A percentile compares a stretch with the other conserved stretches of the same genome.
Conservation (phyloP, 2,113 vertebrate species). For the Athene cunicularia region DNA sequence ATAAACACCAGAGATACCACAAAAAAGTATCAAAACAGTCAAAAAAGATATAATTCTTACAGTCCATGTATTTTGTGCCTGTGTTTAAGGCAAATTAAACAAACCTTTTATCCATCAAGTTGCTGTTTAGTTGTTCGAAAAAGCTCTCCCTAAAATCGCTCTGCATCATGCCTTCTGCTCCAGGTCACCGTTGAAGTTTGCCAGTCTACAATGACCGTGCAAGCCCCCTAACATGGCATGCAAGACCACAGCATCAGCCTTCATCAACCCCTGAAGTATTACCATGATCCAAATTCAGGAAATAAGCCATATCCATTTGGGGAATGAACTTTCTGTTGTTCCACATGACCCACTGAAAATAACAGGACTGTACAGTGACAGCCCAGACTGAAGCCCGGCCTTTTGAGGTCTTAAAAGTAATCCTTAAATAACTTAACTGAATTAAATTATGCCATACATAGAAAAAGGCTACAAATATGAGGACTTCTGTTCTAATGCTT, state of each 20-base stretch:
- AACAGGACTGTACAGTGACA: accelerated
- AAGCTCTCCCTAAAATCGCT: not conserved
- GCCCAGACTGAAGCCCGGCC: not conserved
- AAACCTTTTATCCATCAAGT: not conserved
- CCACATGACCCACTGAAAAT: not conserved
- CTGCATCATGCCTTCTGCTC: not conserved
- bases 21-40: not conserved
- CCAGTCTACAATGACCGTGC: not conserved
- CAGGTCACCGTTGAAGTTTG: not conserved
- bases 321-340: not conserved
- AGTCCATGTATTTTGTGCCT: not conserved
- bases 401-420: not conserved
- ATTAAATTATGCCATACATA: not conserved
- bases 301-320: not conserved
- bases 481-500: not conserved
- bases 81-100: not conserved
- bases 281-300: not conserved
- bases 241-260: not conserved
- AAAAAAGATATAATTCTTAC: not conserved
- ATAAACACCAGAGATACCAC: not conserved
- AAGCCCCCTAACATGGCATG: not conserved
- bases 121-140: not conserved
- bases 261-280: not conserved
- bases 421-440: not conserved
- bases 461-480: not conserved